phyloP scores from a whole-genome alignment of 1,140 invertebrate genomes.

The Globodera rostochiensis region DNA sequence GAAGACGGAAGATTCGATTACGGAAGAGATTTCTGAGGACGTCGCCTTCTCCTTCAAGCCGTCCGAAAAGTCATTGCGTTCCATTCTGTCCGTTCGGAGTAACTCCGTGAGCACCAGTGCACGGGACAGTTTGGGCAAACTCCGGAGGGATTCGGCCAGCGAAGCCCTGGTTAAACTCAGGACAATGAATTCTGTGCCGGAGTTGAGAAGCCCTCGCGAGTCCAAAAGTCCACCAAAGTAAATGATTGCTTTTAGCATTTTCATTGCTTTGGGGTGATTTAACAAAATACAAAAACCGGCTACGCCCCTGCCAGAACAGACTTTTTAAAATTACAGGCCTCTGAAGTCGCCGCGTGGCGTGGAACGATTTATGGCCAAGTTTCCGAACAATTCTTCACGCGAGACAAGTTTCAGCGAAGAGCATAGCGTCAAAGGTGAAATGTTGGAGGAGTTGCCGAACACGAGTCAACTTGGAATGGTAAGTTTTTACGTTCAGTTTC shows the following conservation, averaged over 20 bases:
- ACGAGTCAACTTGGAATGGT: conserved; percentile 26
- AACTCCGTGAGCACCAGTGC: conserved; percentile 9
- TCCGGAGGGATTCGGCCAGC: conserved; percentile 17
- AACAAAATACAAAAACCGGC: no score
- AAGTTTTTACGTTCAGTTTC: not conserved
- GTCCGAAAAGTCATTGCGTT: conserved; percentile 25
- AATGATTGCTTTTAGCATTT: not conserved
- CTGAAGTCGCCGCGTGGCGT: conserved; percentile 5
- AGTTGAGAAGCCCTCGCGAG: conserved; percentile 6
- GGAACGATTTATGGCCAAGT: conserved; percentile 22
- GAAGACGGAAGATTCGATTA: not conserved
- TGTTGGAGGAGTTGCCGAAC: conserved; percentile 28
- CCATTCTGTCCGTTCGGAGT: conserved; percentile 12
- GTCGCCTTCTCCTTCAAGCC: conserved; percentile 19
- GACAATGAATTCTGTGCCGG: conserved; percentile 19
- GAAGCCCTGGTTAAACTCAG: conserved; percentile 24
- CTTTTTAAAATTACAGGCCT: not conserved
- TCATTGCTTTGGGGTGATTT: no score
- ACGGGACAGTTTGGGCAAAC: conserved; percentile 20
- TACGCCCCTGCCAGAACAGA: no score
- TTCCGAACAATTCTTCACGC: conserved; percentile 19
- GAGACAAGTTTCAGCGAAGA: conserved; percentile 24
- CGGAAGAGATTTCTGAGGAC: conserved; percentile 1
- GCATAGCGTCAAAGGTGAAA: not conserved
- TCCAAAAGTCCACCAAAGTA: conserved; percentile 23